A percentile compares a stretch with the other conserved stretches of the same genome.
Evolutionary conservation across 2,797 vertebrate species (phyloP).

Genomic region (Gymnoscopelus microlampas): DNA sequence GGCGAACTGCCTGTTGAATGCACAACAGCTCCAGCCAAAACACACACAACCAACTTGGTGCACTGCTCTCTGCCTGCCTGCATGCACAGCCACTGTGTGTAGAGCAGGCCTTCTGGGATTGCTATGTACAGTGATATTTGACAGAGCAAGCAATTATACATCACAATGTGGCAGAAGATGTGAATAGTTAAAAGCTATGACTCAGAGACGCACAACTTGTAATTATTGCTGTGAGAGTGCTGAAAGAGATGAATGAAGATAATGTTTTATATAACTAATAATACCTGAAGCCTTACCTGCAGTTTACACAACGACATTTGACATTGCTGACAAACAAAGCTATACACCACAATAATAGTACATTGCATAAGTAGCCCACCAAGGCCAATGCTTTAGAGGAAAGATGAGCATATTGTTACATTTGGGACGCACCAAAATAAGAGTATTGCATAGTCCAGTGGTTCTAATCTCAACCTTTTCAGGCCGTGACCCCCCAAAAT

Average conservation of each 20-base stretch:
- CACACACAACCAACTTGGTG: slow-evolving; percentile 71
- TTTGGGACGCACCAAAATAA: too few relatives aligned
- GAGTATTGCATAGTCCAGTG: too few relatives aligned
- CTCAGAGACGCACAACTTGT: neutral
- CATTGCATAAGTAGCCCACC: too few relatives aligned
- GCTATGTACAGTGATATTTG: slow-evolving; percentile 52
- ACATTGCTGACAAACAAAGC: too few relatives aligned
- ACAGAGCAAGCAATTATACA: slow-evolving; percentile 44
- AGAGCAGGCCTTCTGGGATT: slow-evolving; percentile 37
- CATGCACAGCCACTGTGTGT: slow-evolving; percentile 41
- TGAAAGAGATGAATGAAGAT: slow-evolving; percentile 42
- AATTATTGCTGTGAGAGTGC: slow-evolving; percentile 18
- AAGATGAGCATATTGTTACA: too few relatives aligned
- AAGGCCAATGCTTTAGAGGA: too few relatives aligned
- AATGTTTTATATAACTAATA: too few relatives aligned
- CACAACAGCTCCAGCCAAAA: slow-evolving; percentile 73
- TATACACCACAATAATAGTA: too few relatives aligned
- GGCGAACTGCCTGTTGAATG: slow-evolving; percentile 78
- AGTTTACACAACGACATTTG: too few relatives aligned
- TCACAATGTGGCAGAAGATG: slow-evolving; percentile 38
- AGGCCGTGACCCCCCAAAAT: too few relatives aligned
- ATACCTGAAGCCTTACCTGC: too few relatives aligned
- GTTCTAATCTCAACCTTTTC: too few relatives aligned
- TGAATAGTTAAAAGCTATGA: slow-evolving; percentile 32
- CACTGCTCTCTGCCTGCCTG: slow-evolving; percentile 34